Conservation (phyloP, 1,140 invertebrate species). For the Conus ventricosus region DNA sequence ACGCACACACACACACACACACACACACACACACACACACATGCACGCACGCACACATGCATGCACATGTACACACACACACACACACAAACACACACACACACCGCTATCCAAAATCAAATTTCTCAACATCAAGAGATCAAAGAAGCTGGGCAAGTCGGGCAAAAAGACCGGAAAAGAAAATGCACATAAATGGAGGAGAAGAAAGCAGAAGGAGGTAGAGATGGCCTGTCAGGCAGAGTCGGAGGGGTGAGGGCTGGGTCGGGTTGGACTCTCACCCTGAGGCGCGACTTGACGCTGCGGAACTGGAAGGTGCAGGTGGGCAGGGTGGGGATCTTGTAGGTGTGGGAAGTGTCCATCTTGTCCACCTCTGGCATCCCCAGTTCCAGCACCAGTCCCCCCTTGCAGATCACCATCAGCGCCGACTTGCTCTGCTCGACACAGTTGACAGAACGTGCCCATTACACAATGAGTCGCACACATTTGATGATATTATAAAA, state of each 20-base stretch:
- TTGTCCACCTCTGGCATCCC: conserved; percentile 66
- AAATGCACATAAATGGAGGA: too few species aligned
- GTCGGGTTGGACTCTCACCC: conserved; percentile 55
- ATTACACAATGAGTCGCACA: too few species aligned
- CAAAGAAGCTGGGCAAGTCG: too few species aligned
- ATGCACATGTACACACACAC: not conserved
- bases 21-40: conserved; percentile 22
- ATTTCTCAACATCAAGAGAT: not conserved
- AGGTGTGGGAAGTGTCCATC: conserved; percentile 71
- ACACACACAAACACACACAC: too few species aligned
- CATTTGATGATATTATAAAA: not conserved
- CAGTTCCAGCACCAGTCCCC: conserved; percentile 69
- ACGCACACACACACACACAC: not conserved
- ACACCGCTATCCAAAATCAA: not conserved
- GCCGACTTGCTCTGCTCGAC: conserved; percentile 58
- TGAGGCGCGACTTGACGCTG: conserved; percentile 71
- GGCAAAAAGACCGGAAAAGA: not conserved
- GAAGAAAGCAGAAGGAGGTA: not conserved
- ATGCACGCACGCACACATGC: not conserved
- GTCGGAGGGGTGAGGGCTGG: not conserved
- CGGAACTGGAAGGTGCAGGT: conserved; percentile 66
- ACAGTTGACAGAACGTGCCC: too few species aligned
- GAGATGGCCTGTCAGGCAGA: not conserved
- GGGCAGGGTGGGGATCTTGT: conserved; percentile 67
- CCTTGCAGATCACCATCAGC: conserved; percentile 70